Percentiles rank a stretch among this genome's conserved stretches.
phyloP scores from a whole-genome alignment of 2,888 invertebrate genomes.

The Apodemia duryi region DNA sequence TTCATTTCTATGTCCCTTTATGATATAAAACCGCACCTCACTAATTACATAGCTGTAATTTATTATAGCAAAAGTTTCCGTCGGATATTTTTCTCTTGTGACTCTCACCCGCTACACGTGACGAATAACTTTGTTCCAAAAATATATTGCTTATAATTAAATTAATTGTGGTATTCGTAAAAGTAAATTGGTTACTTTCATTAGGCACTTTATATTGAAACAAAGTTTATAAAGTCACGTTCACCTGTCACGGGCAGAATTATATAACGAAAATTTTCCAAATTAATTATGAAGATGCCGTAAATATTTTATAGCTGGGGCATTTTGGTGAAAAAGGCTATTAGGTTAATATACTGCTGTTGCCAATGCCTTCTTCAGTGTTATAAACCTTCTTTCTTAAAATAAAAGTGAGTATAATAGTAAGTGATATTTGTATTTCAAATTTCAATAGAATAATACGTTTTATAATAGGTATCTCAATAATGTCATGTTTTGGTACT shows the following conservation, averaged over 20 bases:
- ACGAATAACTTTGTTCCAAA: background rate
- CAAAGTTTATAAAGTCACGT: slow-evolving; percentile 11
- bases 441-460: too few relatives aligned
- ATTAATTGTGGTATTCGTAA: background rate
- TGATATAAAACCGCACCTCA: too few relatives aligned
- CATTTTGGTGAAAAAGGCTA: background rate
- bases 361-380: background rate
- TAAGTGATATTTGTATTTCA: too few relatives aligned
- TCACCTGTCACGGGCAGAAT: slow-evolving; percentile 12
- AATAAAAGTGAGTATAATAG: too few relatives aligned
- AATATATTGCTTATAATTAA: background rate
- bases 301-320: background rate
- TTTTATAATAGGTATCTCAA: too few relatives aligned
- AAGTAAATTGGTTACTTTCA: slow-evolving; percentile 9
- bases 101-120: too few relatives aligned
- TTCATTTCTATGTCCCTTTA: too few relatives aligned
- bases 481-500: too few relatives aligned
- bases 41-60: too few relatives aligned
- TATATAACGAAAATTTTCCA: background rate
- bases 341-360: background rate
- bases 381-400: too few relatives aligned
- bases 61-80: too few relatives aligned
- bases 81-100: too few relatives aligned
- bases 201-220: slow-evolving; percentile 9
- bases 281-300: slow-evolving; percentile 8